Evolutionary conservation across 1,140 invertebrate species (phyloP).

Genomic region (Sycophila sp.): DNA sequence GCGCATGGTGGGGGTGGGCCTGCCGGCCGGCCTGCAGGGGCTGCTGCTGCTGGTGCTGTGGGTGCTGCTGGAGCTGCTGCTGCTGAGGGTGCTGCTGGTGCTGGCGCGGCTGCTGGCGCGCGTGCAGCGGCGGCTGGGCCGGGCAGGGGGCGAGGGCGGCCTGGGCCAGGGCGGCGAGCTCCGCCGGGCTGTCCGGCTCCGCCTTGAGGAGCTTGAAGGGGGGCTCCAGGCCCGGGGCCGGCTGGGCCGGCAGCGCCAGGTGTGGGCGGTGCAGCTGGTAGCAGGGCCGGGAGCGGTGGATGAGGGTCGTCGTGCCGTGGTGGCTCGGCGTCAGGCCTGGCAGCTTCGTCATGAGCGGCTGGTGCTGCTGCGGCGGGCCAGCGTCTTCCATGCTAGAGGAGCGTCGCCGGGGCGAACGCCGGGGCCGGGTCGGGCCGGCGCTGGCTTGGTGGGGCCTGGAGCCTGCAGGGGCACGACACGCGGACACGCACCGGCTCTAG

Average conservation of each 20-base stretch:
- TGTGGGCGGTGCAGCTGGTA: slow-evolving; percentile 64
- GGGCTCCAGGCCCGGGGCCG: slow-evolving; percentile 3
- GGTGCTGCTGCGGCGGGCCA: slow-evolving; percentile 31
- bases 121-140: slow-evolving; percentile 47
- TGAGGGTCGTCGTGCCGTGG: slow-evolving; percentile 53
- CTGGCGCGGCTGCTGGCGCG: slow-evolving; percentile 48
- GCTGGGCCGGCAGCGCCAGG: slow-evolving; percentile 49
- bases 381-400: slow-evolving; percentile 49
- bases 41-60: slow-evolving; percentile 69
- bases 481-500: not conserved
- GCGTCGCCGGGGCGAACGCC: not conserved
- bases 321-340: slow-evolving; percentile 55
- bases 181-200: slow-evolving; percentile 6
- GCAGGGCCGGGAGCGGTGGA: slow-evolving; percentile 60
- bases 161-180: slow-evolving; percentile 52
- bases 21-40: slow-evolving; percentile 46
- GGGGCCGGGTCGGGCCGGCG: not conserved
- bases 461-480: not conserved
- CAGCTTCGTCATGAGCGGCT: slow-evolving; percentile 65
- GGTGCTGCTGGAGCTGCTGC: slow-evolving; percentile 66
- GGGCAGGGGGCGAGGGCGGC: slow-evolving; percentile 63
- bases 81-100: slow-evolving; percentile 60
- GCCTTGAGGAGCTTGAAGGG: slow-evolving; percentile 19
- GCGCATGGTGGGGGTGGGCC: slow-evolving; percentile 50
- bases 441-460: not conserved